Evolutionary conservation across 2,113 vertebrate species (phyloP).

Genomic region (Shinisaurus crocodilurus): DNA sequence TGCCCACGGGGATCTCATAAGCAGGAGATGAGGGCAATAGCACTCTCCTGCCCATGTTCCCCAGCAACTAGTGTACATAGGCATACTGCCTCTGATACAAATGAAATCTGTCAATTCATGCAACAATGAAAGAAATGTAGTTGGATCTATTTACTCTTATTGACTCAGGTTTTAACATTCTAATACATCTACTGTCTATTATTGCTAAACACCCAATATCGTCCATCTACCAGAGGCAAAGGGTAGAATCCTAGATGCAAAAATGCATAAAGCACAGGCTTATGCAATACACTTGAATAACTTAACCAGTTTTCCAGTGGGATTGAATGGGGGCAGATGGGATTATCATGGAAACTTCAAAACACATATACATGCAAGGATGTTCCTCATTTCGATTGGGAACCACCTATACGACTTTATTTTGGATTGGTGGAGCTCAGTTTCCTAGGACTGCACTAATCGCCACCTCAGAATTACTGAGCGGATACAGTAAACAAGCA

Average conservation of each 20-base stretch:
- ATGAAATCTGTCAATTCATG: not conserved
- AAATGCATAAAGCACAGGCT: not conserved
- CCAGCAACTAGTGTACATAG: too few relatives aligned
- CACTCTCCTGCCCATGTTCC: too few relatives aligned
- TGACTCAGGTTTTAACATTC: not conserved
- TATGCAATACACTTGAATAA: not conserved
- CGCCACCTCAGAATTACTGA: not conserved
- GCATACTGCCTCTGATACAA: too few relatives aligned
- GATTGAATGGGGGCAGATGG: not conserved
- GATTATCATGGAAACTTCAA: not conserved
- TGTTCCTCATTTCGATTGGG: not conserved
- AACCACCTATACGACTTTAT: not conserved
- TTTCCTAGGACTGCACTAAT: slow-evolving; percentile 4
- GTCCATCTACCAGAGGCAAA: not conserved
- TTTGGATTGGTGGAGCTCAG: not conserved
- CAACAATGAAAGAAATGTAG: not conserved
- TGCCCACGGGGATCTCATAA: too few relatives aligned
- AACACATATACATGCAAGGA: not conserved
- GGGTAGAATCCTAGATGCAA: not conserved
- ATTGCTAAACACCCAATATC: not conserved
- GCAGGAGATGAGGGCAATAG: too few relatives aligned
- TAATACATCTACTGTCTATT: not conserved
- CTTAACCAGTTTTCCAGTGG: not conserved
- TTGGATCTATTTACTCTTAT: not conserved
- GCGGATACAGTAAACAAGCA: not conserved